Evolutionary conservation across 2,113 vertebrate species (phyloP).

Genomic region (Cichladusa arquata): DNA sequence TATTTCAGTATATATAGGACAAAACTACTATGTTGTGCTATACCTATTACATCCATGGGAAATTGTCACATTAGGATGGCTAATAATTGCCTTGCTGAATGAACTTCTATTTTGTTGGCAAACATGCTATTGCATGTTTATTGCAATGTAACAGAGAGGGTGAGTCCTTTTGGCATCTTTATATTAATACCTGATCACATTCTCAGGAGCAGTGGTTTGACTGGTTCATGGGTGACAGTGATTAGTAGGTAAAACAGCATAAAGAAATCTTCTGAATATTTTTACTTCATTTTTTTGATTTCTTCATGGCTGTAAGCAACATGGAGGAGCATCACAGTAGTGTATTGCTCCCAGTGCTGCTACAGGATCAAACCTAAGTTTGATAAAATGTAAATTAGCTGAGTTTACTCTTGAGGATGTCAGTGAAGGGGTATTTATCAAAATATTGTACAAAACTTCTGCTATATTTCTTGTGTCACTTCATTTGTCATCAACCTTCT

Average conservation of each 20-base stretch:
- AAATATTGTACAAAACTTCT: neutral
- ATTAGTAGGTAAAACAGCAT: neutral
- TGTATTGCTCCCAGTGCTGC: neutral
- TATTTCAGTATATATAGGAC: neutral
- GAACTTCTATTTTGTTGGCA: neutral
- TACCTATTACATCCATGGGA: neutral
- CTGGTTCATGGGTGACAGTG: neutral
- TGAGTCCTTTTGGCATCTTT: neutral
- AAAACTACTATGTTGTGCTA: neutral
- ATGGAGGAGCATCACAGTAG: neutral
- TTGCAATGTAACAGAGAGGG: neutral
- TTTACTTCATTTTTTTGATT: neutral
- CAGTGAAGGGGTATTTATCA: neutral
- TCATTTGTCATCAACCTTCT: neutral
- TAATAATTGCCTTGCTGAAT: neutral
- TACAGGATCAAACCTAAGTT: neutral
- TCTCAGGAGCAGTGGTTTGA: neutral
- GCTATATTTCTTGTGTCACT: neutral
- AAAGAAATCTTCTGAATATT: neutral
- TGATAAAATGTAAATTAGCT: neutral
- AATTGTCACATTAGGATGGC: neutral
- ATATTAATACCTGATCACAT: accelerated
- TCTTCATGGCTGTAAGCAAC: neutral
- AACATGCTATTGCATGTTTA: neutral
- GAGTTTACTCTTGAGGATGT: neutral